Percentiles rank a stretch among this genome's conserved stretches.
These are phyloP conservation scores for Tachuris rubrigastra DNA, from an alignment of 2,113 vertebrate genomes.

Conservation along the genomic window DNA sequence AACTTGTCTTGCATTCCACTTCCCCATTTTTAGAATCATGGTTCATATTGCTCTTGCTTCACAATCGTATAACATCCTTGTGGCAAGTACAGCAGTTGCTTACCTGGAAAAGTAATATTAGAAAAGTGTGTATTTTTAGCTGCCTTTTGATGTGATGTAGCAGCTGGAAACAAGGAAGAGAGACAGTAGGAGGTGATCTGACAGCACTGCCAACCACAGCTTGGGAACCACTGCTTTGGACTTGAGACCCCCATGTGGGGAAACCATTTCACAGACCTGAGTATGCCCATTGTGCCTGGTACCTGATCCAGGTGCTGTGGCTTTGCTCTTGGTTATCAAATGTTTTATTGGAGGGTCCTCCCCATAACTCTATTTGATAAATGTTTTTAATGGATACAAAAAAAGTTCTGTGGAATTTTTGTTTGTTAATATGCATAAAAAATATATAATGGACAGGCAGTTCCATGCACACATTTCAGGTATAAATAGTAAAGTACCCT, in stretches of 20 bases:
- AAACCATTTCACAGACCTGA: background rate
- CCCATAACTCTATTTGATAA: background rate
- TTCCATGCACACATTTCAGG: background rate
- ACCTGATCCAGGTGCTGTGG: background rate
- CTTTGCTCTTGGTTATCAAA: background rate
- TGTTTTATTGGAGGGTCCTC: background rate
- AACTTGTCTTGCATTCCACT: slow-evolving; percentile 13
- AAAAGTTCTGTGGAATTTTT: background rate
- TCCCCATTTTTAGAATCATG: slow-evolving; percentile 35
- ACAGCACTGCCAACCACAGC: background rate
- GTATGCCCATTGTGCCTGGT: background rate
- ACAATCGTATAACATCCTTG: slow-evolving; percentile 56
- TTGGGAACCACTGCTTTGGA: background rate
- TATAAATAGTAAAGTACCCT: background rate
- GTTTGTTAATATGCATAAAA: background rate
- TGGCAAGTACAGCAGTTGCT: slow-evolving; percentile 62
- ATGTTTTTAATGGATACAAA: background rate
- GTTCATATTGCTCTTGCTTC: slow-evolving; percentile 24
- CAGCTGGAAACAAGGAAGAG: slow-evolving; percentile 64
- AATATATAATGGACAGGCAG: background rate
- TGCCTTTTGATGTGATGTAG: slow-evolving; percentile 69
- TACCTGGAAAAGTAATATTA: slow-evolving; percentile 76
- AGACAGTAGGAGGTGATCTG: slow-evolving; percentile 34
- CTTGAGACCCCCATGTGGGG: background rate
- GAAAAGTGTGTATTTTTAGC: slow-evolving; percentile 73